A percentile compares a stretch with the other conserved stretches of the same genome.
Evolutionary conservation across 2,888 invertebrate genomes (phyloP).

Genomic region (Prostheceraeus crozeri): DNA sequence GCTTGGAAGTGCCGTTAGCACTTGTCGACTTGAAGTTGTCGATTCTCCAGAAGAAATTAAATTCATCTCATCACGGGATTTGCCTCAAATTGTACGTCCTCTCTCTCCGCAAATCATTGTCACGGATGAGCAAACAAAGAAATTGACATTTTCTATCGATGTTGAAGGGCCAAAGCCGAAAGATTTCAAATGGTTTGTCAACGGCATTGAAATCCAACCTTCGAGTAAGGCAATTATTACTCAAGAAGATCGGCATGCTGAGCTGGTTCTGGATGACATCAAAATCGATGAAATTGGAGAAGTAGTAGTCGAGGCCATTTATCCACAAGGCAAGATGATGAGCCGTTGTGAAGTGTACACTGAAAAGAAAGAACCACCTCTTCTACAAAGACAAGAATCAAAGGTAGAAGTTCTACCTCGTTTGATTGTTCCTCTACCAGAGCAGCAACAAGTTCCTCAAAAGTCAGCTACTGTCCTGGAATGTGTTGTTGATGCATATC

Average conservation of each 20-base stretch:
- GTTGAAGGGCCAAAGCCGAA: too few species aligned
- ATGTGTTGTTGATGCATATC: slow-evolving; percentile 46
- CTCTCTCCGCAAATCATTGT: too few species aligned
- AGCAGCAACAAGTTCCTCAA: slow-evolving; percentile 22
- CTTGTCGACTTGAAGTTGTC: slow-evolving; percentile 24
- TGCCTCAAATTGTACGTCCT: too few species aligned
- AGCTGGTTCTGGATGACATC: slow-evolving; percentile 46
- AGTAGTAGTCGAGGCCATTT: slow-evolving; percentile 28
- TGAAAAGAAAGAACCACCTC: neutral
- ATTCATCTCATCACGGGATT: too few species aligned
- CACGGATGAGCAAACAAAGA: too few species aligned
- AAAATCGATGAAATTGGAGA: slow-evolving; percentile 27
- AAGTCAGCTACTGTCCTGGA: slow-evolving; percentile 31
- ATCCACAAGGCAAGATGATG: slow-evolving; percentile 35
- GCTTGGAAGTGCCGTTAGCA: slow-evolving; percentile 3
- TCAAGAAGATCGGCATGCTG: slow-evolving; percentile 48
- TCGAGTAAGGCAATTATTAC: slow-evolving; percentile 50
- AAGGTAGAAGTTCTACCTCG: neutral
- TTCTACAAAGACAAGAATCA: too few species aligned
- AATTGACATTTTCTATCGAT: too few species aligned
- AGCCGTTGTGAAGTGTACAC: slow-evolving; percentile 30
- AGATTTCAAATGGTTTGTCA: slow-evolving; percentile 57
- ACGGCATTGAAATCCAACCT: slow-evolving; percentile 57
- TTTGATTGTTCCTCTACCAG: slow-evolving; percentile 26
- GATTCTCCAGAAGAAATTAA: too few species aligned